A percentile compares a stretch with the other conserved stretches of the same genome.
These are phyloP conservation scores for Coregonus suidteri DNA, from an alignment of 2,797 vertebrate species.

Conservation along the genomic window DNA sequence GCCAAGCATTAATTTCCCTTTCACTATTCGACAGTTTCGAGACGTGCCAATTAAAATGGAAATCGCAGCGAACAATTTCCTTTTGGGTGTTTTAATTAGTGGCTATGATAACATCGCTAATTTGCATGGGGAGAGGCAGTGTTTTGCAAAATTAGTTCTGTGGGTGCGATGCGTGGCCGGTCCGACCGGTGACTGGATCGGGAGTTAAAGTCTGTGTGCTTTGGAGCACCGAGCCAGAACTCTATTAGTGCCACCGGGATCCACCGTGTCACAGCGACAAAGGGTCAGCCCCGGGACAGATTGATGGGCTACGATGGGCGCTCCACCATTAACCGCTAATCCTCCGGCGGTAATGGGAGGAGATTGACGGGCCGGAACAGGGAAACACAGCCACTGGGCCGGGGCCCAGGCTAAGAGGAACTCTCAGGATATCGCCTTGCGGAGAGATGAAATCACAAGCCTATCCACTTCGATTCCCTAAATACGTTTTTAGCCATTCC, in stretches of 20 bases:
- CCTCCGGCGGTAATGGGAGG: constrained; percentile 5
- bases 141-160: constrained; percentile 59
- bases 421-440: not conserved
- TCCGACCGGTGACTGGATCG: constrained; percentile 7
- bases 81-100: constrained; percentile 81
- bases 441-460: not conserved
- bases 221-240: constrained; percentile 30
- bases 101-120: constrained; percentile 69
- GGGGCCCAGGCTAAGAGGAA: not conserved
- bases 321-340: not conserved
- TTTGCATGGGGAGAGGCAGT: constrained; percentile 54
- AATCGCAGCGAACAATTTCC: constrained; percentile 59
- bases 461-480: not conserved
- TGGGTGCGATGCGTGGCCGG: constrained; percentile 26
- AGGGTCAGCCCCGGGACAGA: not conserved
- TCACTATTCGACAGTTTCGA: constrained; percentile 42
- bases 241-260: constrained; percentile 35
- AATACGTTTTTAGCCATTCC: not conserved
- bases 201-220: constrained; percentile 8
- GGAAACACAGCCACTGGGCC: not conserved
- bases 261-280: constrained; percentile 18
- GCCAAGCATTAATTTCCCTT: not conserved
- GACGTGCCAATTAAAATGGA: constrained; percentile 68
- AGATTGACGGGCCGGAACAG: constrained; percentile 8
- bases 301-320: not conserved